Evolutionary conservation across 2,113 vertebrate genomes (phyloP).

Genomic region (human (Homo sapiens)): GRCh38 chr19:36450501-36451000

Average conservation of each 20-base stretch:
- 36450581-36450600: too few species aligned
- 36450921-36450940: neutral
- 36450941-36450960: neutral
- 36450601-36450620: too few species aligned
- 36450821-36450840: neutral
- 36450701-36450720: neutral
- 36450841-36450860: neutral
- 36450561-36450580: too few species aligned
- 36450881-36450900: neutral
- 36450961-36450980: neutral
- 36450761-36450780: neutral
- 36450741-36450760: neutral
- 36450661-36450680: neutral
- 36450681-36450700: neutral
- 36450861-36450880: neutral
- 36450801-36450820: neutral
- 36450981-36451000: constrained; percentile 16
- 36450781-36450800: neutral
- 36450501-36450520: too few species aligned
- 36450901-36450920: neutral
- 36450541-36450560: too few species aligned
- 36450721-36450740: neutral
- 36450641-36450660: too few species aligned
- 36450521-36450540: too few species aligned
- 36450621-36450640: too few species aligned